Conservation (phyloP, 2,888 invertebrate species). For the Diarsia mendica region DNA sequence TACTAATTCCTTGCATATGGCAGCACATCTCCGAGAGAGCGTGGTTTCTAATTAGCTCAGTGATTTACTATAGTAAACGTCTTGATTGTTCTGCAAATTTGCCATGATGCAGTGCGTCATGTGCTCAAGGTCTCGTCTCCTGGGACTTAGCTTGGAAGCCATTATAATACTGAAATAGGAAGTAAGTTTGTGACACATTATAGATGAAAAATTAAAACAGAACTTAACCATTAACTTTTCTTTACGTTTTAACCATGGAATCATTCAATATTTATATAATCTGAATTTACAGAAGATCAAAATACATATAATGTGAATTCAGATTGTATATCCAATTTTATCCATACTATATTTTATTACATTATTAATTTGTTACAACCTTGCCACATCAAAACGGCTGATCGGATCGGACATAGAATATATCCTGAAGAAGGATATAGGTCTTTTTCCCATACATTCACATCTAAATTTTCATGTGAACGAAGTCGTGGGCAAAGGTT, state of each 20-base stretch:
- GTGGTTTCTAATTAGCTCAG: conserved; percentile 15
- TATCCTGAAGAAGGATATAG: no score
- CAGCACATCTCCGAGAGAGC: not conserved
- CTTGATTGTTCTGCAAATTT: not conserved
- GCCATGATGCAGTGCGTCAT: not conserved
- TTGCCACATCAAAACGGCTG: no score
- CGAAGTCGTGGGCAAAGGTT: no score
- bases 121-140: not conserved
- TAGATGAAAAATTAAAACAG: not conserved
- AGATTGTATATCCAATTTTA: no score
- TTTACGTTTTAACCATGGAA: not conserved
- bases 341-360: no score
- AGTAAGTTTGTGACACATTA: not conserved
- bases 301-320: no score
- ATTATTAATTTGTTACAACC: no score
- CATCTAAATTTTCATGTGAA: no score
- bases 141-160: not conserved
- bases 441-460: no score
- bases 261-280: no score
- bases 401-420: no score
- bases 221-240: not conserved
- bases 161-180: not conserved
- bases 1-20: not conserved
- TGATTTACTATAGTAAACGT: conserved; percentile 14
- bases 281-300: no score